Conservation (phyloP, 2,888 invertebrate species). For the Oligia fasciuncula region DNA sequence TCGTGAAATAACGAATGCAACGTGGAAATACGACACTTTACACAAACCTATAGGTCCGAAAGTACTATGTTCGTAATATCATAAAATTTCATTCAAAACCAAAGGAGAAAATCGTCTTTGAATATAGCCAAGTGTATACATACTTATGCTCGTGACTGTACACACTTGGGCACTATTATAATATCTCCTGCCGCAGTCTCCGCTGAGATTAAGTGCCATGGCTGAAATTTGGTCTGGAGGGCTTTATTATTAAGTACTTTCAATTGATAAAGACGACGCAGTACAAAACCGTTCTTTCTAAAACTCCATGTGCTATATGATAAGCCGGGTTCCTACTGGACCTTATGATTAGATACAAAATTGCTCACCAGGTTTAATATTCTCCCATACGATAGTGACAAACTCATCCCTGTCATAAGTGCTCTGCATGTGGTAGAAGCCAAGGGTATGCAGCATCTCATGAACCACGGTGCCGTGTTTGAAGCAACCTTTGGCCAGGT, state of each 20-base stretch:
- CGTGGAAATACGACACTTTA: too few species aligned
- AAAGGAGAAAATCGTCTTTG: too few species aligned
- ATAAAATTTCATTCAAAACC: too few species aligned
- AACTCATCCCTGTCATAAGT: slow-evolving; percentile 94
- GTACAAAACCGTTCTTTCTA: background rate
- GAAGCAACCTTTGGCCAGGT: slow-evolving; percentile 90
- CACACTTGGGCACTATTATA: background rate
- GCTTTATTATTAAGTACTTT: background rate
- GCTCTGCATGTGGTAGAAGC: slow-evolving; percentile 96
- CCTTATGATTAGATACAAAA: background rate
- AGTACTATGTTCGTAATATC: too few species aligned
- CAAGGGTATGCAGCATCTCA: slow-evolving; percentile 94
- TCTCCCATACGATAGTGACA: slow-evolving; percentile 93
- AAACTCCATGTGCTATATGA: background rate
- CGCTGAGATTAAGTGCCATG: background rate
- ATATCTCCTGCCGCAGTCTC: background rate
- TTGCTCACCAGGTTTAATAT: slow-evolving; percentile 90
- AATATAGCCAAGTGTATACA: too few species aligned
- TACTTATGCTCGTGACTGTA: too few species aligned
- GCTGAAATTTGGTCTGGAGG: background rate
- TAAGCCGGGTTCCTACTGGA: background rate
- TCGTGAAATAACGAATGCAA: too few species aligned
- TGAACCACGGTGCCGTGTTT: slow-evolving; percentile 92
- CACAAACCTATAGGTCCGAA: too few species aligned
- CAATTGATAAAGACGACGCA: background rate